A percentile compares a stretch with the other conserved stretches of the same genome.
phyloP scores from a whole-genome alignment of 2,888 invertebrate genomes.

The Anthophora plumipes region DNA sequence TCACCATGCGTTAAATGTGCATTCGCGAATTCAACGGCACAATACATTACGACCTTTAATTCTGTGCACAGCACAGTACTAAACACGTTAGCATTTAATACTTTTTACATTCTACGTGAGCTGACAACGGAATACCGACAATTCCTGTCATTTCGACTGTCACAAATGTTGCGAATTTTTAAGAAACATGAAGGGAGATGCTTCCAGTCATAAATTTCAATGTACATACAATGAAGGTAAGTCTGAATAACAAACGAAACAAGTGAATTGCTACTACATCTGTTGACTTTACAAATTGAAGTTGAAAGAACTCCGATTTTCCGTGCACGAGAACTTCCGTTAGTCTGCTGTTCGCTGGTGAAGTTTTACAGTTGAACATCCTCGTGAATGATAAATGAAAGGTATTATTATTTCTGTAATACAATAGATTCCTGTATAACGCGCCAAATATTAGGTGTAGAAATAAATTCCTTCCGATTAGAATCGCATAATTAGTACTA shows the following conservation, averaged over 20 bases:
- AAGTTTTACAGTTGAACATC: no score
- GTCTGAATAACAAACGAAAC: not conserved
- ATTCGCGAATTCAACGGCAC: not conserved
- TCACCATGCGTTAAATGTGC: no score
- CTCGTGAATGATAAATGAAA: no score
- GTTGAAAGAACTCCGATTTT: no score
- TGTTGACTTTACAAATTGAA: not conserved
- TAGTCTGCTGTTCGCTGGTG: no score
- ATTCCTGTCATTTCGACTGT: not conserved
- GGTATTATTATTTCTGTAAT: no score
- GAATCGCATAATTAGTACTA: no score
- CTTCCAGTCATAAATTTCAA: not conserved
- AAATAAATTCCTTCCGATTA: no score
- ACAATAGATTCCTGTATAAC: no score
- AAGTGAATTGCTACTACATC: conserved; percentile 1
- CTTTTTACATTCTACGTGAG: not conserved
- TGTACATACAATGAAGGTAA: not conserved
- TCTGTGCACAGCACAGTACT: not conserved
- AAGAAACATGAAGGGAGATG: not conserved
- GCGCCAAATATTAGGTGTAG: no score
- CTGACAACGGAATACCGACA: not conserved
- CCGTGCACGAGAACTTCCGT: not conserved
- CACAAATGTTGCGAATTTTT: not conserved
- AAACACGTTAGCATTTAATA: conserved; percentile 5
- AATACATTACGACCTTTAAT: not conserved